Conservation (phyloP, 2,888 invertebrate genomes). For the Bellardia pandia region DNA sequence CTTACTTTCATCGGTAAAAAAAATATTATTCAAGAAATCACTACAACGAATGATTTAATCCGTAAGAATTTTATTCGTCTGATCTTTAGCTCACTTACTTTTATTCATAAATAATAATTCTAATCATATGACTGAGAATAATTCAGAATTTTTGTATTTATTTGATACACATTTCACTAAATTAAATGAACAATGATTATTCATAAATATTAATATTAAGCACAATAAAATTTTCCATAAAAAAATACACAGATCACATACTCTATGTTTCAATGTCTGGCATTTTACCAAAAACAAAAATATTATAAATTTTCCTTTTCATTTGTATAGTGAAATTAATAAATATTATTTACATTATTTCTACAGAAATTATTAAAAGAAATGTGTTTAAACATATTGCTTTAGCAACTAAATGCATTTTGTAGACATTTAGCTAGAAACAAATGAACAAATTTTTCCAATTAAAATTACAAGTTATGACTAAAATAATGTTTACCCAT, state of each 20-base stretch:
- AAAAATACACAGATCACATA: not conserved
- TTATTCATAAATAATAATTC: no score
- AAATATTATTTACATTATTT: constrained; percentile 19
- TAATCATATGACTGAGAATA: no score
- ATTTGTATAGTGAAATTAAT: constrained; percentile 1
- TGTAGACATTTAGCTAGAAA: no score
- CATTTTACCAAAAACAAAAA: constrained; percentile 34
- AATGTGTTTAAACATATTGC: not conserved
- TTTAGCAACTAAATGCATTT: no score
- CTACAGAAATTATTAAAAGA: not conserved
- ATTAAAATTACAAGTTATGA: no score
- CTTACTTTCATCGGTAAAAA: no score
- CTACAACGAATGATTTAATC: no score
- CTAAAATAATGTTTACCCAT: no score
- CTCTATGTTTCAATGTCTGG: constrained; percentile 9
- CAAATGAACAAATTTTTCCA: no score
- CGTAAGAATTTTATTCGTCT: no score
- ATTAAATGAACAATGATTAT: not conserved
- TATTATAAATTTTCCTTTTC: constrained; percentile 46
- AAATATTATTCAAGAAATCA: no score
- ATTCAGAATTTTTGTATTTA: not conserved
- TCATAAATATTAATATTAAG: not conserved
- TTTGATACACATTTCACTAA: not conserved
- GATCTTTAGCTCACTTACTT: no score
- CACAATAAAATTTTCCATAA: constrained; percentile 17